Evolutionary conservation across 2,888 invertebrate species (phyloP), one percentile per base, ranked within the genome.

Genomic region (Aphodius sticticus): DNA sequence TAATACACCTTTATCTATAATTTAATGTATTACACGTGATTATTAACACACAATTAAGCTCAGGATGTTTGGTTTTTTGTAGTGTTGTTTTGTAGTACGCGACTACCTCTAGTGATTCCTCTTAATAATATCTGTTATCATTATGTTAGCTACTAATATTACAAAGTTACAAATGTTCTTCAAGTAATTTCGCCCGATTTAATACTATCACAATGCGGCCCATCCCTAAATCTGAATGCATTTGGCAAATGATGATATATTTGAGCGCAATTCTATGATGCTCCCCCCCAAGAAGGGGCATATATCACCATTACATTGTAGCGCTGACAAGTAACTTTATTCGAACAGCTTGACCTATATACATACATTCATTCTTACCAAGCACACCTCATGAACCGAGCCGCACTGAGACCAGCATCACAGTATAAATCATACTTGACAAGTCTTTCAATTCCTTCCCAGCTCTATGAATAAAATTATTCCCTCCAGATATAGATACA

Each of bases 311-410:
- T 74, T 74, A 74, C 74, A 35, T 0, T 36, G 35, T 53, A 74
- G 12, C 74, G 74, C 74, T 37, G 74, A 74, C 74, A 74, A 74
- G 36, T 74, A 74, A 36, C 74, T 74, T 74, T 74, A 74, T 74
- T 74, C 74, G 36, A 53, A 53, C 74, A n/a, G 35, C 37, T 35
- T 37, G 74, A 74, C 74, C 74, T 74, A 74, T 35, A 74, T 74
- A 37, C 53, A 53, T 53, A 53, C 53, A 5, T 53, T 53, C 53
- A 53, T 53, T 53, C 53, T 53, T 53, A 53, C 53, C 26, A 26
- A 26, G 2, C 26, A 26, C 26, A 26, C 53, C 53, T 9, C 53
- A 53, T 1, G 53, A 53, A 26, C 26, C 2, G 26, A 53, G 53
- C 12, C 26, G 36, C 74, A 74, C 35, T n/a, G 74, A 74, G n/a